A percentile compares a stretch with the other conserved stretches of the same genome.
phyloP scores from a whole-genome alignment of 2,888 invertebrate genomes.

The Incurvaria masculella region DNA sequence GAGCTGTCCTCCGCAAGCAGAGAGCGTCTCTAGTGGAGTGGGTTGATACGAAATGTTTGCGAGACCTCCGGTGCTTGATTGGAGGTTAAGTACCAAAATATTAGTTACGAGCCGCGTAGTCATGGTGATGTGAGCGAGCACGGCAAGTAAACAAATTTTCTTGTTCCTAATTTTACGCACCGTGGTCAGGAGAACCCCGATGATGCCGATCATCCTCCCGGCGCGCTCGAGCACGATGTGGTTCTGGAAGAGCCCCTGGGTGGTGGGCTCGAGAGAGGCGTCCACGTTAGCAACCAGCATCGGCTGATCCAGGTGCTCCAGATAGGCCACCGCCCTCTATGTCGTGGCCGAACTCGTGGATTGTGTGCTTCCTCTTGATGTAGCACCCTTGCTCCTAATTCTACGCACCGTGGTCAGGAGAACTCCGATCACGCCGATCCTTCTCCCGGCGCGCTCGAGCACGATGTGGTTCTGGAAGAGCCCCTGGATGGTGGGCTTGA shows the following conservation, averaged over 20 bases:
- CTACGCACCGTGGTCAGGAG: conserved; percentile 46
- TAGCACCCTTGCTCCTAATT: background rate
- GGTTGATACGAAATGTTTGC: too few relatives aligned
- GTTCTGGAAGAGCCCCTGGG: conserved; percentile 60
- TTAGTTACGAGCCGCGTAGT: too few relatives aligned
- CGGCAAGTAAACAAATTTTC: too few relatives aligned
- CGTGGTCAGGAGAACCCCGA: conserved; percentile 65
- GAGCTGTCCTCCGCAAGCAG: too few relatives aligned
- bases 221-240: conserved; percentile 61
- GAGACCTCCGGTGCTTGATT: too few relatives aligned
- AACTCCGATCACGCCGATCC: conserved; percentile 78
- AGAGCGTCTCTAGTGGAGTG: too few relatives aligned
- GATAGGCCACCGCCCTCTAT: conserved; percentile 68
- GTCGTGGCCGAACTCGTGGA: conserved; percentile 82
- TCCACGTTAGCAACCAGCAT: conserved; percentile 77
- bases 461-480: conserved; percentile 63
- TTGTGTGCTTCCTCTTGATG: background rate
- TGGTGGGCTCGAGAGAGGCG: conserved; percentile 60
- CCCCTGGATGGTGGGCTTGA: conserved; percentile 63
- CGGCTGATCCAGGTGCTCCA: conserved; percentile 60
- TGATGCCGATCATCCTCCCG: conserved; percentile 69
- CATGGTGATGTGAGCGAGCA: too few relatives aligned
- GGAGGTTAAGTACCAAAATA: too few relatives aligned
- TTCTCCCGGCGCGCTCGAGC: conserved; percentile 57
- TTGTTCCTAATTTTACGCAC: too few relatives aligned